Base-by-base conservation (phyloP, 1,140 invertebrate species). In the Andricus grossulariae region DNA sequence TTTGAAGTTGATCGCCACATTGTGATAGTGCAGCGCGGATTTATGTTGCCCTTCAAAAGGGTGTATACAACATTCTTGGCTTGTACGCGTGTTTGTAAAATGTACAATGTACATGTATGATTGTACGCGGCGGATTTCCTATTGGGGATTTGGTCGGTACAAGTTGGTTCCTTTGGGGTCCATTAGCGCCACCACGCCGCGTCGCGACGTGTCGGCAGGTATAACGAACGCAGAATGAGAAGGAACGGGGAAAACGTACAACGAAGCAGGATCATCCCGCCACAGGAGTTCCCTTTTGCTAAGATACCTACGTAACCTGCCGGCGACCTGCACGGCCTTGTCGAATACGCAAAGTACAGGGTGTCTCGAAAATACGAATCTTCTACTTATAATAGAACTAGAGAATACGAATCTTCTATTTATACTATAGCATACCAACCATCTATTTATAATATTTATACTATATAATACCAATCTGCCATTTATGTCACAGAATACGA, bases 281-380 rank as follows among this genome's bases (percentile, higher is more conserved):
- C 80, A 74, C 82, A 75, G 84, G 81, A 79, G 82, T 85, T 82
- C 76, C 76, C 72, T 81, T 78, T 80, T 80, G 66, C 73, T 80
- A 86, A 83, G 54, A 80, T 73, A 76, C 75, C 70, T 60, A 81
- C 74, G 57, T 82, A 82, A 86, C 71, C 55, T 74, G 75, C 74
- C 70, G 75, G 75, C 75, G 84, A 84, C 80, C 81, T 83, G 83
- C 10, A 19, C 74, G 79, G 72, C 83, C 79, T 82, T 80, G 75
- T 74, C 72, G 73, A 80, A 60, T 80, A 71, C 57, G 66, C 74
- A 13, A 74, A 50, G 50, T 70, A 72, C 51, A 45, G 66, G 75
- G 77, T 74, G 75, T 82, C 71, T 82, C 54, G 72, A 71, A 77
- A 83, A 76, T 79, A 72, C 77, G 16, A 76, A 76, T 77, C 57